These are phyloP conservation scores for Plagodis dolabraria DNA, from an alignment of 2,888 invertebrate genomes.

Conservation along the genomic window DNA sequence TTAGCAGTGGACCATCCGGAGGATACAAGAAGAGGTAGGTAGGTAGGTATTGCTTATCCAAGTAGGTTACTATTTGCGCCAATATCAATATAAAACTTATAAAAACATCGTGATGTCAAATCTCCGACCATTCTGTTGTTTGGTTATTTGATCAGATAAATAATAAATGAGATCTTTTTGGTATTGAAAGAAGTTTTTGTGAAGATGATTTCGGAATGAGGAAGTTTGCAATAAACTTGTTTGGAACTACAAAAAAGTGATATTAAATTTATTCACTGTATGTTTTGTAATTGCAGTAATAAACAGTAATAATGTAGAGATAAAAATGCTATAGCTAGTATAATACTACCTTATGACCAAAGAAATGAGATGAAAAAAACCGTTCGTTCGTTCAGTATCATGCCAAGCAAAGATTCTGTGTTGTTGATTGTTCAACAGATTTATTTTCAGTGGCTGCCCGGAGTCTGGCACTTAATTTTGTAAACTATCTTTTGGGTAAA, in stretches of 20 bases:
- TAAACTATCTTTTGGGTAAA: too few species aligned
- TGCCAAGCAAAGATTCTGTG: too few species aligned
- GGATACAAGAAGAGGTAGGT: too few species aligned
- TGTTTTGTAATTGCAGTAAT: not conserved
- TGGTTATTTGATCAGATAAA: conserved; percentile 17
- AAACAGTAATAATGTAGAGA: not conserved
- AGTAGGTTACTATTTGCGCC: conserved; percentile 7
- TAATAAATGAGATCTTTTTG: conserved; percentile 12
- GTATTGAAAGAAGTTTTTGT: conserved; percentile 15
- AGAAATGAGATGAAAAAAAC: too few species aligned
- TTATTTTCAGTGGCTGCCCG: too few species aligned
- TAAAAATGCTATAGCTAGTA: too few species aligned
- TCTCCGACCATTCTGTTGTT: conserved; percentile 9
- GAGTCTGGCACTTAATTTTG: too few species aligned
- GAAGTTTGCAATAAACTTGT: conserved; percentile 9
- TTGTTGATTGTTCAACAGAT: too few species aligned
- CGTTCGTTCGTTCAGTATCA: too few species aligned
- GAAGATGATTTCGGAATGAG: conserved; percentile 15
- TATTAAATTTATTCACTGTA: not conserved
- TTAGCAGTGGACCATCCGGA: too few species aligned
- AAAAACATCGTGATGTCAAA: conserved; percentile 17
- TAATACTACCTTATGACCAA: too few species aligned
- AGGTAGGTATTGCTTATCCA: not conserved
- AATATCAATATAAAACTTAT: conserved; percentile 5
- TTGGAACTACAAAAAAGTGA: not conserved